Evolutionary conservation across 2,888 invertebrate genomes (phyloP), one percentile per base, ranked within the genome.

Genomic region (Calephelis perditalis): DNA sequence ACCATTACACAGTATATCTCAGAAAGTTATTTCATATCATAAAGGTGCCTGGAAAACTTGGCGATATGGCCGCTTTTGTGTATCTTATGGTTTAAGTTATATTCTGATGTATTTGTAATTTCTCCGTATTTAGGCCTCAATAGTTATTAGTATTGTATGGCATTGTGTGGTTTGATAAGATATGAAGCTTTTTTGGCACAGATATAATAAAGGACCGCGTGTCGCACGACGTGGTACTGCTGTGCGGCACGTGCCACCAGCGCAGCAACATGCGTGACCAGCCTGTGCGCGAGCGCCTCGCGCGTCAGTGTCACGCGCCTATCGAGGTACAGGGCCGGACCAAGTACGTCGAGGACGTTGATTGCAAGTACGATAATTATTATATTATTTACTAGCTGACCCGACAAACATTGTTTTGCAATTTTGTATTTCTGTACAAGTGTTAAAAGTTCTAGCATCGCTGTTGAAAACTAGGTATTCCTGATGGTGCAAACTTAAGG

Each of bases 161-260:
- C 4, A 26, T 26, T 26, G 26, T 26, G 26, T 26, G 26, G 26
- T 26, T 26, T 26, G 15, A 15, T 15, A 15, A 15, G 15, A 75
- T n/a, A 43, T 5, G 44, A 44, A 46, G 12, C n/a, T 80, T 66
- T 1, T 26, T 26, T 26, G 26, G 26, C 26, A 3, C 85, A 92
- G 92, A 92, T 57, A 87, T 94, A 49, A 93, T 96, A 93, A 96
- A 96, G 77, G 93, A 95, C 36, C 96, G 96, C 78, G 93, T 94
- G 7, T 96, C 95, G 0, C 96, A 96, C 79, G 96, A 97, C 81
- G 92, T 96, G 56, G 81, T 96, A 37, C 77, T 96, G 63, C 79
- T 97, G 57, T 97, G 96, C 78, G 86, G 91, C 47, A 63, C 71
- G 1, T 97, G 96, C 74, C 96, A 97, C 81, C 93, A 93, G 72